Base-by-base conservation (phyloP, 2,797 vertebrate species). In the Echeneis naucrates region DNA sequence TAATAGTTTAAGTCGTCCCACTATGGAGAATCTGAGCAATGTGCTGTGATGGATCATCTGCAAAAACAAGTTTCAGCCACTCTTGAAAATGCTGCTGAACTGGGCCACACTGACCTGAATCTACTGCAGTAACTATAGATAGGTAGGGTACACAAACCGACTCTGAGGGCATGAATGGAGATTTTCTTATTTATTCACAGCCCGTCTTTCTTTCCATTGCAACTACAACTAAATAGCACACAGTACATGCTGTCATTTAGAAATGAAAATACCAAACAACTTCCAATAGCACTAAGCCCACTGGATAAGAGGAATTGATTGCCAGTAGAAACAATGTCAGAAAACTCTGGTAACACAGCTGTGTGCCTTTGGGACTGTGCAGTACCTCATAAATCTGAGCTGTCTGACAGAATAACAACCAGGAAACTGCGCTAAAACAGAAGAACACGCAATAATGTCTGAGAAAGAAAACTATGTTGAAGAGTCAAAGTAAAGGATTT, bases 271-370 rank as follows among this genome's bases (percentile, higher is more conserved):
- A 30, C 2, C 26, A 37, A 45, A 48, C 16, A 19, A 4, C n/a
- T 32, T 81, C 37, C 70, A 79, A 48, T 19, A 45, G 11, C 37
- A 59, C 50, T 57, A 26, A 72, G 55, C 38, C 54, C 73, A 60
- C n/a, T 51, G 12, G 4, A 19, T 10, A 38, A 48, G 32, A 67
- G 26, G 23, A 13, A 13, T 48, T 66, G 35, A 24, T 52, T 73
- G 38, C 68, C 47, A 35, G 44, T 24, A 69, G 33, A 32, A 78
- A 48, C 16, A 81, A 57, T 55, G 69, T 33, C 23, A 47, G 17
- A 37, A 37, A 38, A 33, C 74, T 82, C 35, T 80, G 67, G 83
- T 66, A 67, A 68, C 21, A 30, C 32, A 38, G 35, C 55, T 63
- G 72, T 48, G 12, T 51, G 59, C 55, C 53, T 76, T 24, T 12